Base-by-base conservation (phyloP, 92 coral and sea anemone species). In the Diadumene lineata region DNA sequence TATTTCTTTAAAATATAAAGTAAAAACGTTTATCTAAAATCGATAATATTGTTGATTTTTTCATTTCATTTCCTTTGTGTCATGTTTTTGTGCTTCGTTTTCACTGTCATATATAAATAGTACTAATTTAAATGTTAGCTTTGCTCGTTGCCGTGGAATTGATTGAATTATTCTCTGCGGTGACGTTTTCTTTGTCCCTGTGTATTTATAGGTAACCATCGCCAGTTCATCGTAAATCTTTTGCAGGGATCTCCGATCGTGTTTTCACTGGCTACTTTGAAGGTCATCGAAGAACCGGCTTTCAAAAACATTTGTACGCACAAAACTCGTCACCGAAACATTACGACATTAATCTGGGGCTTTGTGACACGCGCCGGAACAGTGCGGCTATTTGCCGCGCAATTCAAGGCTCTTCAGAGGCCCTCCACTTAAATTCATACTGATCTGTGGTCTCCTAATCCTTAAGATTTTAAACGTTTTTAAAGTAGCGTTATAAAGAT, bases 401-500 rank as follows among this genome's bases (percentile, higher is more conserved):
- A n/a, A n/a, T n/a, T n/a, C n/a, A n/a, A n/a, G n/a, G n/a, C n/a
- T 58, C 64, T 31, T 28, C 29, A 28, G 3, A 28, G 18, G 27
- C 43, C 3, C n/a, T 60, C 65, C 65, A 60, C 43, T 62, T 62
- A 19, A 23, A 62, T 19, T 30, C 68, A 28, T 11, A 28, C 21
- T 11, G 23, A 62, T 28, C 68, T 28, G 68, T 62, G 68, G 68
- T 19, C 31, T 62, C 28, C 2, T 62, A 62, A 62, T 62, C 68
- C 68, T 19, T 6, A 29, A 58, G 64, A 58, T 58, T 58, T 26
- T 58, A 58, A 58, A 22, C 31, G 68, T 10, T 62, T 62, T 31
- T 28, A 30, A 62, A 62, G 43, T 62, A 11, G 68, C 68, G 18
- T 62, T 62, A 62, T 30, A 62, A 28, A 62, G 68, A 62, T 62